phyloP scores from a whole-genome alignment of 2,888 invertebrate species.

The Trisateles emortualis region DNA sequence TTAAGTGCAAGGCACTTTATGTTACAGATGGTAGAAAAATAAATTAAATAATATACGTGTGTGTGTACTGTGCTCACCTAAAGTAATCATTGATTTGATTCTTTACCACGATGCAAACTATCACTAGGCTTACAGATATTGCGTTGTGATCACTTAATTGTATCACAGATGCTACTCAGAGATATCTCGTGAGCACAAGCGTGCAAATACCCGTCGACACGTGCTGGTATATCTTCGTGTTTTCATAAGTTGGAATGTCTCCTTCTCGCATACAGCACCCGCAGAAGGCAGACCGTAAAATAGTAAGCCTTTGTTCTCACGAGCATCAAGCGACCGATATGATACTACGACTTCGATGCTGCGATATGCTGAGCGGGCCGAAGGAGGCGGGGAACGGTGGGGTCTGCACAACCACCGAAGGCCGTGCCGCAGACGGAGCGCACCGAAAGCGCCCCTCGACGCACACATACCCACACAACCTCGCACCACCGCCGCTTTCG shows the following conservation, averaged over 20 bases:
- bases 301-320: slow-evolving; percentile 87
- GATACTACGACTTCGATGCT: slow-evolving; percentile 82
- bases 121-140: slow-evolving; percentile 82
- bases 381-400: slow-evolving; percentile 83
- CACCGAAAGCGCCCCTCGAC: slow-evolving; percentile 58
- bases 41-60: slow-evolving; percentile 47
- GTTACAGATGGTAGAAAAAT: slow-evolving; percentile 75
- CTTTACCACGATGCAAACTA: slow-evolving; percentile 76
- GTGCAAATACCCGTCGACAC: slow-evolving; percentile 78
- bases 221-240: slow-evolving; percentile 81
- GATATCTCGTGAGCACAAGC: slow-evolving; percentile 80
- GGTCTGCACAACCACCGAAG: slow-evolving; percentile 71
- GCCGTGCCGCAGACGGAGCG: slow-evolving; percentile 67
- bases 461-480: slow-evolving; percentile 75
- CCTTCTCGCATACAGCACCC: slow-evolving; percentile 94
- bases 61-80: slow-evolving; percentile 67
- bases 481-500: slow-evolving; percentile 62
- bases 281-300: slow-evolving; percentile 90
- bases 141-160: slow-evolving; percentile 84
- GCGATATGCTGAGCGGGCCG: slow-evolving; percentile 76
- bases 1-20: slow-evolving; percentile 26
- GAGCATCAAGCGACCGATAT: slow-evolving; percentile 84
- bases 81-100: slow-evolving; percentile 72
- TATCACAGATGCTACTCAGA: slow-evolving; percentile 84
- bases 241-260: slow-evolving; percentile 88